phyloP scores from a whole-genome alignment of 2,888 invertebrate species.

The Abrostola tripartita region DNA sequence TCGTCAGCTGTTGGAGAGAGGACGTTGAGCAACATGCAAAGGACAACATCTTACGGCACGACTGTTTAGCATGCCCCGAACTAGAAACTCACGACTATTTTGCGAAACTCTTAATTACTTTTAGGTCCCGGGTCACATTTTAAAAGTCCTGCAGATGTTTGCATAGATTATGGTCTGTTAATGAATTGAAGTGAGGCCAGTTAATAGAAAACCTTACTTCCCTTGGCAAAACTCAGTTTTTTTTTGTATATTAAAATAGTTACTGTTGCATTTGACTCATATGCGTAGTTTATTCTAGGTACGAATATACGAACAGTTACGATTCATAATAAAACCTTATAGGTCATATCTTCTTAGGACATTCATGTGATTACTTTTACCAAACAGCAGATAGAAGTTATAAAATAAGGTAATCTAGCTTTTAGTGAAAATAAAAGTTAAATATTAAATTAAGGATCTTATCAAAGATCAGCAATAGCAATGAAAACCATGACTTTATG shows the following conservation, averaged over 20 bases:
- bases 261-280: no score
- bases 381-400: no score
- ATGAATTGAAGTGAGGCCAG: no score
- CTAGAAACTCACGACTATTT: constrained; percentile 45
- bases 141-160: neutral
- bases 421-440: neutral
- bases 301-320: no score
- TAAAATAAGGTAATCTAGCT: no score
- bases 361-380: no score
- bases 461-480: constrained; percentile 15
- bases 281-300: no score
- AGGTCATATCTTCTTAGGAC: no score
- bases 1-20: constrained; percentile 68
- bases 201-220: no score
- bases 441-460: constrained; percentile 16
- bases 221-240: no score
- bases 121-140: constrained; percentile 2
- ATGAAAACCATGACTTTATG: constrained; percentile 13
- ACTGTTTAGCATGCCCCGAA: constrained; percentile 40
- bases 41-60: constrained; percentile 50
- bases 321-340: no score
- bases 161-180: neutral
- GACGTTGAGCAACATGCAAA: constrained; percentile 63
- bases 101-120: constrained; percentile 34
- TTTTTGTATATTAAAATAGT: no score